Base-by-base conservation (phyloP, 1,140 invertebrate genomes). In the Antheraea mylitta region DNA sequence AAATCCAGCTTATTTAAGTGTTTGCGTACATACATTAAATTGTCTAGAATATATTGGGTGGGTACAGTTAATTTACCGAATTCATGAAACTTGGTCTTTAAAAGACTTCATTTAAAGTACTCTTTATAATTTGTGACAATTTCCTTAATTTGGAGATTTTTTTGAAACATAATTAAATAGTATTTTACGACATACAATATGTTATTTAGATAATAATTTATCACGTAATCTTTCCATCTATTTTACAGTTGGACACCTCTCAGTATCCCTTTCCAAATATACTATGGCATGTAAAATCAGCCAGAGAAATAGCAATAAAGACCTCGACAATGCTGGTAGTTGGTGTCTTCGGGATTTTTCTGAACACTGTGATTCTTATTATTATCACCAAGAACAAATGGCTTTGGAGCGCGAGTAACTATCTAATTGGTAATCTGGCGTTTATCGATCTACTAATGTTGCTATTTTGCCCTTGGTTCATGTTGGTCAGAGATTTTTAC, bases 381-480 rank as follows among this genome's bases (percentile, higher is more conserved):
- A 93, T 96, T 0, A 93, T 98, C 18, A 70, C 94, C 0, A 94
- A 92, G n/a, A 95, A 95, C 77, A 94, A 94, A 73, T 93, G 95
- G 72, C 92, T 97, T 66, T 93, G 95, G 68, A 95, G 95, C n/a
- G 94, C 96, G 0, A 96, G 96, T 4, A 97, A 98, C 89, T 90
- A 96, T 37, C 93, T 97, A 22, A 96, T 98, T 10, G 94, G 95
- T 36, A 97, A 97, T 75, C 95, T 98, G 93, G 96, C 96, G 0
- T 77, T 95, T 4, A 95, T 96, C 0, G 97, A 98, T 87, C 88
- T 97, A 3, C 80, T 95, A 0, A 96, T 95, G 0, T 88, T 97
- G n/a, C 69, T 96, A 3, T 92, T 97, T 9, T 96, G 96, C 67
- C 96, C 96, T 0, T 94, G 94, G 91, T 94, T 96, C 77, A 95